Percentiles rank a stretch among this genome's conserved stretches.
These are phyloP conservation scores for Actinia tenebrosa DNA, from an alignment of 64 coral and sea anemone species.

Conservation along the genomic window DNA sequence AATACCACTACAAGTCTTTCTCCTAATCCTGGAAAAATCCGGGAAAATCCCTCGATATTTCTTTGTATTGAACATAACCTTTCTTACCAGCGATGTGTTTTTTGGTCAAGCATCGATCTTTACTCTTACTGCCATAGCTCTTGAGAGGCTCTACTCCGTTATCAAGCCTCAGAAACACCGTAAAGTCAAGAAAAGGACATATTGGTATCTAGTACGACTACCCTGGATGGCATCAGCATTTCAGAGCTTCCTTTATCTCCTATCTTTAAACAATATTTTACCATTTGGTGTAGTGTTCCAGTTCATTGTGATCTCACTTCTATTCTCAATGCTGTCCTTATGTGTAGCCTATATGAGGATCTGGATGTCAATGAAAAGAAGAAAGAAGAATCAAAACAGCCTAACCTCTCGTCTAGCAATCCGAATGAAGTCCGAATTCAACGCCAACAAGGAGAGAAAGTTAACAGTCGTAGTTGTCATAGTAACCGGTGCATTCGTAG, in stretches of 20 bases:
- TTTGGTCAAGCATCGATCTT: slow-evolving; percentile 63
- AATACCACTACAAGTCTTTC: slow-evolving; percentile 44
- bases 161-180: not conserved
- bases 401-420: not conserved
- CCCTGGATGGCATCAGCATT: not conserved
- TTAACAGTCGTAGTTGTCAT: slow-evolving; percentile 1
- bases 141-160: slow-evolving; percentile 45
- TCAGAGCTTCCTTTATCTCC: not conserved
- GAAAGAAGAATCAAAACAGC: not conserved
- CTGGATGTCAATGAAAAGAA: not conserved
- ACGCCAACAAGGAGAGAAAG: not conserved
- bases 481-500: slow-evolving; percentile 8
- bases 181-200: not conserved
- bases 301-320: not conserved
- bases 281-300: slow-evolving; percentile 7
- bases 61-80: slow-evolving; percentile 26
- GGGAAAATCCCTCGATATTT: not conserved
- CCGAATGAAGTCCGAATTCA: not conserved
- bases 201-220: not conserved
- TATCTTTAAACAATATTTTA: not conserved
- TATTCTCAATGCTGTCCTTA: not conserved
- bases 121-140: slow-evolving; percentile 51
- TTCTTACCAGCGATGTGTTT: slow-evolving; percentile 46
- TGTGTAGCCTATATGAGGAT: not conserved
- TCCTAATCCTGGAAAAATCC: not conserved